A percentile compares a stretch with the other conserved stretches of the same genome.
These are phyloP conservation scores for Aplodontia rufa DNA, from an alignment of 2,113 vertebrate genomes.

Conservation along the genomic window DNA sequence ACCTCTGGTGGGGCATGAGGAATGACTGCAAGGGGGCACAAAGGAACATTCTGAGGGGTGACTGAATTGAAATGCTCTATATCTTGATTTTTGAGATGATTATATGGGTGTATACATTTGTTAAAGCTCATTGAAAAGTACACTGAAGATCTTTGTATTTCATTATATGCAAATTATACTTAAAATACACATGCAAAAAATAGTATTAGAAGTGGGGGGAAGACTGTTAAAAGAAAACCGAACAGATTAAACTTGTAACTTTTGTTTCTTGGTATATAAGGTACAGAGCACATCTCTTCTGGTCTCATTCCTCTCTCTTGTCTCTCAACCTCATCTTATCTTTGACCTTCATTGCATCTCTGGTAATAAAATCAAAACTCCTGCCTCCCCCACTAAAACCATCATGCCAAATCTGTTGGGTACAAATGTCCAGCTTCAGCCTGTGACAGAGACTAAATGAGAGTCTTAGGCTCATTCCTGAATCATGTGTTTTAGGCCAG, in stretches of 20 bases:
- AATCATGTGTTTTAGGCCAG: neutral
- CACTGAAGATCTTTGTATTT: constrained; percentile 10
- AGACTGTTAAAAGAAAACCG: constrained; percentile 22
- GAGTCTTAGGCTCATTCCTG: neutral
- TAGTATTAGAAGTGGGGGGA: neutral
- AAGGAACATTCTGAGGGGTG: neutral
- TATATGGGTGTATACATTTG: neutral
- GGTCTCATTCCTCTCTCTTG: neutral
- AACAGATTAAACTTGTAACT: neutral
- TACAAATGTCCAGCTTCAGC: neutral
- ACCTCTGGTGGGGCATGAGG: neutral
- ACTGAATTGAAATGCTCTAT: constrained; percentile 17
- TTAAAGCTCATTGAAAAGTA: constrained; percentile 13
- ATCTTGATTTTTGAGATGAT: constrained; percentile 37
- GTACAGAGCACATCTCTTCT: neutral
- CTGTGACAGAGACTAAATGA: constrained; percentile 6
- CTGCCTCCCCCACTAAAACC: neutral
- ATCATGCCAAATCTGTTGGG: neutral
- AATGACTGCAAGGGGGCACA: neutral
- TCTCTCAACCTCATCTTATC: neutral
- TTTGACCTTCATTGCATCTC: constrained; percentile 19
- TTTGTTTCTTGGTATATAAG: neutral
- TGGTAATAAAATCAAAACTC: neutral
- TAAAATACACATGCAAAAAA: constrained; percentile 23
- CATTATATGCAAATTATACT: constrained; percentile 33